Conservation (phyloP, 2,888 invertebrate genomes). For the Empis livida region DNA sequence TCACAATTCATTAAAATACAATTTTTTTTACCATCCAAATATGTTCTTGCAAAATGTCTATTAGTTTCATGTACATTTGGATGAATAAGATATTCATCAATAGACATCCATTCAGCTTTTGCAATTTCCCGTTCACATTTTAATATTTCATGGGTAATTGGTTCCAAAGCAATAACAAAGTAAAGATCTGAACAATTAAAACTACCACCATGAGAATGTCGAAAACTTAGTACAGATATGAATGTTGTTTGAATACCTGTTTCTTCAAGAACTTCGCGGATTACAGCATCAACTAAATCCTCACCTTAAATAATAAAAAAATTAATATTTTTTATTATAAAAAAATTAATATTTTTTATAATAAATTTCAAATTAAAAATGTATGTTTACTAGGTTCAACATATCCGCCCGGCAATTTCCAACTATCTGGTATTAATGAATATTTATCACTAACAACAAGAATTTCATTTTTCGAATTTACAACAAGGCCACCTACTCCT, state of each 20-base stretch:
- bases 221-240: conserved; percentile 57
- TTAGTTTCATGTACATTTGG: conserved; percentile 62
- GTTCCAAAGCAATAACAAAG: conserved; percentile 58
- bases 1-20: conserved; percentile 46
- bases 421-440: conserved; percentile 39
- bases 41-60: conserved; percentile 50
- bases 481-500: conserved; percentile 77
- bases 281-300: conserved; percentile 65
- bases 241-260: conserved; percentile 71
- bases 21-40: conserved; percentile 48
- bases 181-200: conserved; percentile 84
- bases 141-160: conserved; percentile 46
- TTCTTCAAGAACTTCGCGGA: conserved; percentile 82
- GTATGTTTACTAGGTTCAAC: conserved; percentile 70
- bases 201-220: conserved; percentile 63
- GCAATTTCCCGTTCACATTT: conserved; percentile 67
- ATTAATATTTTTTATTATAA: neutral
- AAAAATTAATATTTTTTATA: neutral
- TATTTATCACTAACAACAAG: conserved; percentile 66
- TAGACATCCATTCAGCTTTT: conserved; percentile 70
- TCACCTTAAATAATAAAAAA: conserved; percentile 52
- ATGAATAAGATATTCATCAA: conserved; percentile 56
- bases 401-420: conserved; percentile 90
- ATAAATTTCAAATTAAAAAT: neutral
- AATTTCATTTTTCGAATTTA: conserved; percentile 62